phyloP scores from a whole-genome alignment of 2,113 vertebrate genomes.

The Coptodon bakossiorum region DNA sequence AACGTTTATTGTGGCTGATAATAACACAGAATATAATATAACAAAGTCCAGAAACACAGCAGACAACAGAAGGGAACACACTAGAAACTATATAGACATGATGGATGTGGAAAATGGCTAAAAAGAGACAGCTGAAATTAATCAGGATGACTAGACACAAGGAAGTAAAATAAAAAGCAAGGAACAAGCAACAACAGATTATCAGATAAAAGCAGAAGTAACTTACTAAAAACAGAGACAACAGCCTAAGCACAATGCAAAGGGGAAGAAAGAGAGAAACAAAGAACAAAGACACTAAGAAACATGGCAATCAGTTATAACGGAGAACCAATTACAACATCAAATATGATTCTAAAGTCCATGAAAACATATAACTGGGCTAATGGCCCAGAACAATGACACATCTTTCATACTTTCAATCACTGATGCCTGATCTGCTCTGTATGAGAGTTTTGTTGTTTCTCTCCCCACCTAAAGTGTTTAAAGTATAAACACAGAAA shows the following conservation, averaged over 20 bases:
- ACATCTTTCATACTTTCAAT: fast-evolving
- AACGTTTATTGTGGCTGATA: background rate
- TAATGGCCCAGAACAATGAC: background rate
- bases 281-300: background rate
- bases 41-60: background rate
- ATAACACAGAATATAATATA: background rate
- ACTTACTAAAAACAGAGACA: no score
- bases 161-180: background rate
- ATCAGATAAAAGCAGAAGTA: fast-evolving
- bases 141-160: background rate
- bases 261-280: background rate
- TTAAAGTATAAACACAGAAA: background rate
- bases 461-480: background rate
- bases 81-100: fast-evolving
- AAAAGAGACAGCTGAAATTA: background rate
- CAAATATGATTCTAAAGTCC: background rate
- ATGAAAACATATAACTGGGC: background rate
- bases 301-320: background rate
- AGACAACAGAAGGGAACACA: background rate
- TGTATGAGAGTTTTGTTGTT: background rate
- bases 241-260: no score
- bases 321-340: fast-evolving
- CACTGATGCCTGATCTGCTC: background rate
- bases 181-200: background rate
- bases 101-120: fast-evolving